These are phyloP conservation scores for Sparus aurata DNA, from an alignment of 2,797 vertebrate species.

Conservation along the genomic window DNA sequence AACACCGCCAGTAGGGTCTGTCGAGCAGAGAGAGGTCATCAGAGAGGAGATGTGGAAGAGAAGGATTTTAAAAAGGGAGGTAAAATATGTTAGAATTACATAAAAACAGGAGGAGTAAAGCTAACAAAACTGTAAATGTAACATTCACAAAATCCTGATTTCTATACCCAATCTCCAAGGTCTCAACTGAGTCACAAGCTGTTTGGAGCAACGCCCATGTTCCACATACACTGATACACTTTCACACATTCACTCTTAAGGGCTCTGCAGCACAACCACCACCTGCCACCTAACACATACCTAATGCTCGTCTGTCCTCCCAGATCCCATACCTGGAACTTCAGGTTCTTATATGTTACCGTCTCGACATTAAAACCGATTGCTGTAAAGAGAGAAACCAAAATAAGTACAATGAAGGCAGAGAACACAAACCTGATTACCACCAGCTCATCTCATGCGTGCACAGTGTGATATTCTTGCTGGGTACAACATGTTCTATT, in stretches of 20 bases:
- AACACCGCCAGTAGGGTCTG: constrained; percentile 98
- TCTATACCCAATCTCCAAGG: not conserved
- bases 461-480: not conserved
- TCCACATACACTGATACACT: not conserved
- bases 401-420: not conserved
- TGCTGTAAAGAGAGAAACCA: constrained; percentile 81
- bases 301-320: constrained; percentile 99
- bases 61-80: not conserved
- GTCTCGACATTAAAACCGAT: constrained; percentile 99
- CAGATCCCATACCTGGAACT: constrained; percentile 99
- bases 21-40: not conserved
- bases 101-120: not conserved
- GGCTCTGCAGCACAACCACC: not conserved
- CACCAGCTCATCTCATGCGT: not conserved
- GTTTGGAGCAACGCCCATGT: not conserved
- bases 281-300: constrained; percentile 74
- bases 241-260: not conserved
- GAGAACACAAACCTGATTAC: not conserved
- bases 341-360: constrained; percentile 96
- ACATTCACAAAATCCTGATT: not conserved
- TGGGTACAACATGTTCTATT: not conserved
- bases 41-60: not conserved
- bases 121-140: not conserved
- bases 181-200: not conserved
- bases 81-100: not conserved